A percentile compares a stretch with the other conserved stretches of the same genome.
phyloP scores from a whole-genome alignment of 1,140 invertebrate species.

The Pogonus chalceus region DNA sequence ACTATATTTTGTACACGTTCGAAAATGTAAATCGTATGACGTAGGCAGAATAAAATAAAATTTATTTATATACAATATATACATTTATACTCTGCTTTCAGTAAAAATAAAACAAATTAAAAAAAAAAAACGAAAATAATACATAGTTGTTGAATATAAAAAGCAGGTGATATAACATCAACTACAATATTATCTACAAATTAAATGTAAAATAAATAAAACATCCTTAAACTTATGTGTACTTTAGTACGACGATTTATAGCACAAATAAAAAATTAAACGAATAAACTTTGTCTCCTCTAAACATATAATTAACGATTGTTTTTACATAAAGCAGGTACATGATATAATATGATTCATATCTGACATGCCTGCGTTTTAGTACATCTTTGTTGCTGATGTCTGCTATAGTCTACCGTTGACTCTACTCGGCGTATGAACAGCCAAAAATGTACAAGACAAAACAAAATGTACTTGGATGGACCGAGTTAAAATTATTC shows the following conservation, averaged over 20 bases:
- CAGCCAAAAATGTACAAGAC: neutral
- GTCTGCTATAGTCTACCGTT: neutral
- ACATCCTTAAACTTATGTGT: neutral
- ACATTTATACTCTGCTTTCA: neutral
- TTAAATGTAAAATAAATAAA: constrained; percentile 6
- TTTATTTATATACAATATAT: constrained; percentile 1
- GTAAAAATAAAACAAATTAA: constrained; percentile 1
- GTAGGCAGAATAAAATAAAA: neutral
- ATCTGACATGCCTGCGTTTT: neutral
- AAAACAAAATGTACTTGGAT: neutral
- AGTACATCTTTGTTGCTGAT: neutral
- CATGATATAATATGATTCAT: neutral
- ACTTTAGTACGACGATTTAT: neutral
- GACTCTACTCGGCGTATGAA: neutral
- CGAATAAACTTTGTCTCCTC: neutral
- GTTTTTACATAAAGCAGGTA: neutral
- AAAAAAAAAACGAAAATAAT: neutral
- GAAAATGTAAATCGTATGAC: neutral
- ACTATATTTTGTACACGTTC: constrained; percentile 3
- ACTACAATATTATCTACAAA: too few relatives aligned
- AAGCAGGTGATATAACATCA: too few relatives aligned
- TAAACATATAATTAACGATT: too few relatives aligned
- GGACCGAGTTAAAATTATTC: constrained; percentile 17
- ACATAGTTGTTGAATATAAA: too few relatives aligned
- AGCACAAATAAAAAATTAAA: neutral